Conservation (phyloP, 2,797 vertebrate genomes). For the Potorous gilbertii region DNA sequence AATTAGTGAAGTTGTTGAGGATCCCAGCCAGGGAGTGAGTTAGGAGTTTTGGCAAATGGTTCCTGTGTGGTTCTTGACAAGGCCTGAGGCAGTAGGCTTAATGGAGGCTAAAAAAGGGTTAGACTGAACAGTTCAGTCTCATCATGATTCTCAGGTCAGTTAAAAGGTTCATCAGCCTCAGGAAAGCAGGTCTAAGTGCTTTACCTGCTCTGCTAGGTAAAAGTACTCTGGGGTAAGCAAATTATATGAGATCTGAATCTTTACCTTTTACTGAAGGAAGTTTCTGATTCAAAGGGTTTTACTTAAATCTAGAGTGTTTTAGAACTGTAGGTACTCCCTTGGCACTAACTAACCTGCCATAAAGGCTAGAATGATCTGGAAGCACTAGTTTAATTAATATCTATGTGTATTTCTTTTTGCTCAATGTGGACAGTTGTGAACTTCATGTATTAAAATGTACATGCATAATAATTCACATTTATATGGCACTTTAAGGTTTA, state of each 20-base stretch:
- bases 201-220: not conserved
- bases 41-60: not conserved
- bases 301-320: not conserved
- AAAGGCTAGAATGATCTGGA: not conserved
- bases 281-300: not conserved
- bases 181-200: not conserved
- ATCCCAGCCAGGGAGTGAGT: slow-evolving; percentile 17
- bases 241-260: not conserved
- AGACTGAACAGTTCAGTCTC: not conserved
- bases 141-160: not conserved
- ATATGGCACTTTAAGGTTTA: not conserved
- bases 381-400: not conserved
- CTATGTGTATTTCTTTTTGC: not conserved
- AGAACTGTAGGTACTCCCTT: not conserved
- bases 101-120: not conserved
- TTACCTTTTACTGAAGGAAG: not conserved
- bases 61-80: not conserved
- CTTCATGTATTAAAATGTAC: not conserved
- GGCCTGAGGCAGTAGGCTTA: slow-evolving; percentile 33
- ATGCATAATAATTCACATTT: not conserved
- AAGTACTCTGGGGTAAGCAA: not conserved
- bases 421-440: not conserved
- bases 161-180: not conserved
- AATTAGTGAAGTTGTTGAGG: not conserved
- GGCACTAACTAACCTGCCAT: not conserved